Evolutionary conservation across 2,797 vertebrate genomes (phyloP).

Genomic region (Muscicapa comitata): DNA sequence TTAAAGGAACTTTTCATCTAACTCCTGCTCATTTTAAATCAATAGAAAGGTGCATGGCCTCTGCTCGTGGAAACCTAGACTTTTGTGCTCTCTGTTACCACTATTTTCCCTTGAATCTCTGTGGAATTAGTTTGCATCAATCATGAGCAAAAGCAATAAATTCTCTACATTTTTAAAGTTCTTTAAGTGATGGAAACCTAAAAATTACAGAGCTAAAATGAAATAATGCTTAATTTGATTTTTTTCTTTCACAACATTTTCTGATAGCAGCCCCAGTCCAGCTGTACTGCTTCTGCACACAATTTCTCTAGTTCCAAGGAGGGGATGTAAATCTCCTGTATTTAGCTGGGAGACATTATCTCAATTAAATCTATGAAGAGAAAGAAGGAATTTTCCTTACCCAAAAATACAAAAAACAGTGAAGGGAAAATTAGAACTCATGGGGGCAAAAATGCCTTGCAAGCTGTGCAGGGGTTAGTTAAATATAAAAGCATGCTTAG

Average conservation of each 20-base stretch:
- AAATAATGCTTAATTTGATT: not conserved
- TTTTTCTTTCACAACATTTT: not conserved
- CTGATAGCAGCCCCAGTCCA: not conserved
- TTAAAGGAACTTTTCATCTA: not conserved
- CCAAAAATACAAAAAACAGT: not conserved
- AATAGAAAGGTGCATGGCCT: not conserved
- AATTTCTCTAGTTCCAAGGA: not conserved
- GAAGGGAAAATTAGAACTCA: not conserved
- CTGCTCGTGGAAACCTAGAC: not conserved
- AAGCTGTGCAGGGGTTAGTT: slow-evolving; percentile 39
- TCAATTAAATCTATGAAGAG: not conserved
- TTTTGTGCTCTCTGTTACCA: not conserved
- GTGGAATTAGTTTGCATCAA: not conserved
- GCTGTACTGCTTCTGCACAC: not conserved
- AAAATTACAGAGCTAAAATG: not conserved
- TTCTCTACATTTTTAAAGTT: not conserved
- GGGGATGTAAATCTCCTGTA: not conserved
- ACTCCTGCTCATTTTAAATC: not conserved
- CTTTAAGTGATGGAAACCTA: not conserved
- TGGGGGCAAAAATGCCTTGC: slow-evolving; percentile 2
- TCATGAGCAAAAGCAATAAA: not conserved
- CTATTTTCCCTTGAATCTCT: not conserved
- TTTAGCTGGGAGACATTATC: not conserved
- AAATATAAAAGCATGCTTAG: slow-evolving; percentile 23
- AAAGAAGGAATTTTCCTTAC: not conserved